Conservation (phyloP, 2,113 vertebrate species). For the Cyanoliseus patagonus region DNA sequence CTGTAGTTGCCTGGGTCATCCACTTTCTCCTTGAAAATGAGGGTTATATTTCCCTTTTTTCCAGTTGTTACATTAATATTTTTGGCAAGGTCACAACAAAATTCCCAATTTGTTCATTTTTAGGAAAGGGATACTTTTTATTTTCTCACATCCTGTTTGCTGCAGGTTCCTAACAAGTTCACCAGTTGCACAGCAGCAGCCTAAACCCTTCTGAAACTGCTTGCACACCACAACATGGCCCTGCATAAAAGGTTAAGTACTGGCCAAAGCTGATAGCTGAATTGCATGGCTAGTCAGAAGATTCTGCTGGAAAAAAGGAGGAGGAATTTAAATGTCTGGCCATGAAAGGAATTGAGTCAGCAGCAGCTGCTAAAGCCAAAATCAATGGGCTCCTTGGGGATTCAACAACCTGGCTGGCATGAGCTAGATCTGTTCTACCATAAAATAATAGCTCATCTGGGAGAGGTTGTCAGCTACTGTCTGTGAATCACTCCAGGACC, state of each 20-base stretch:
- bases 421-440: constrained; percentile 14
- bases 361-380: constrained; percentile 13
- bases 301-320: neutral
- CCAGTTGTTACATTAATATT: neutral
- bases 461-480: constrained; percentile 25
- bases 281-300: neutral
- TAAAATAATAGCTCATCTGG: neutral
- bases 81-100: neutral
- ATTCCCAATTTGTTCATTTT: neutral
- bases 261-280: neutral
- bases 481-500: neutral
- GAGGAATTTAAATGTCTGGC: constrained; percentile 31
- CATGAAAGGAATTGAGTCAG: constrained; percentile 13
- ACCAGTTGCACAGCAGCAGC: neutral
- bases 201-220: neutral
- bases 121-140: neutral
- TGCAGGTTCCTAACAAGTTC: neutral
- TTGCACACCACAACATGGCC: neutral
- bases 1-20: neutral
- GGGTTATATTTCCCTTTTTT: neutral
- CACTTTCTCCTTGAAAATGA: neutral
- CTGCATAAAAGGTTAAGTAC: neutral
- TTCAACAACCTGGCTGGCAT: constrained; percentile 11
- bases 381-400: neutral
- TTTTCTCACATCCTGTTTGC: neutral